Base-by-base conservation (phyloP, 2,888 invertebrate genomes). In the Heliconius cydno region DNA sequence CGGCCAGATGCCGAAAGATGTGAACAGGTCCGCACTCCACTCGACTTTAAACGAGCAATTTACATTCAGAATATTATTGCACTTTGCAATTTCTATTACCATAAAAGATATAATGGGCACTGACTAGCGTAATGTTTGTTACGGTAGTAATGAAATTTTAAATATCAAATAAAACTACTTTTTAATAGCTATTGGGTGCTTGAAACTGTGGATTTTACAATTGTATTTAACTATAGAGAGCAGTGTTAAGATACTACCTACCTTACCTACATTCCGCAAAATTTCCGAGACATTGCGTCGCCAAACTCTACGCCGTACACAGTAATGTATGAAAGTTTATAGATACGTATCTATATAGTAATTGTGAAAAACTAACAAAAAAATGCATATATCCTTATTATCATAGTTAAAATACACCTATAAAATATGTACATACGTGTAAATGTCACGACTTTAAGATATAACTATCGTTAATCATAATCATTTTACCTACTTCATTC, bases 1-100 rank as follows among this genome's bases (percentile, higher is more conserved):
- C 94, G 92, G 91, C 90, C 93, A 92, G 93, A 94, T 93, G 94
- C 94, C 94, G 92, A 94, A 94, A 94, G 92, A 94, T 92, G 91
- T 89, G 88, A 89, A 86, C 94, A 92, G 94, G 91, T 84, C 80
- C 88, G 92, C 81, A 92, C 85, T 91, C 83, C 60, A 80, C 73
- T 30, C 79, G 80, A 80, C 76, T 79, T 82, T 80, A 81, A 83
- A 77, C 73, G 76, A 78, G 60, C 77, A 66, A 82, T 82, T 84
- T 81, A 81, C 66, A 83, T 83, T 82, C 80, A 78, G 78, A 81
- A 19, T 65, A 65, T 72, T 72, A 74, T 73, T 66, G 66, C 52
- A 52, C 52, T 70, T 15, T 74, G 46, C 65, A 41, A 75, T 65
- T 41, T 75, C 57, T 38, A 41, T 75, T 75, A 65, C 75, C 63